phyloP scores from a whole-genome alignment of 2,113 vertebrate species.

The Zosterops japonicus region DNA sequence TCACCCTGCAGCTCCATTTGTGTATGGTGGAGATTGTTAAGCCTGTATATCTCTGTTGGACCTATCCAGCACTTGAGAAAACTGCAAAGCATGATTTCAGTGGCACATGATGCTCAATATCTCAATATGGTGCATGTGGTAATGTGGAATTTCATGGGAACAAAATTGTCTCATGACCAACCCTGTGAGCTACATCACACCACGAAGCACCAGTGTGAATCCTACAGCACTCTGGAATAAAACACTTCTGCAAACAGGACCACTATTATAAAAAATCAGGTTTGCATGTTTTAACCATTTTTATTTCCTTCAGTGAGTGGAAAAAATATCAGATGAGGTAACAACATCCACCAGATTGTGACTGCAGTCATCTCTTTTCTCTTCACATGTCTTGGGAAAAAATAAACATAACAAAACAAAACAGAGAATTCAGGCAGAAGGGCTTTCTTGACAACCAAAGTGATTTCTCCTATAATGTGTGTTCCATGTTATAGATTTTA shows the following conservation, averaged over 20 bases:
- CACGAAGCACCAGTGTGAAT: neutral
- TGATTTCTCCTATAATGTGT: neutral
- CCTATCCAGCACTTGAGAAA: neutral
- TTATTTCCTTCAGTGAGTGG: neutral
- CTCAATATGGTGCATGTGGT: neutral
- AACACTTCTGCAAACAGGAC: neutral
- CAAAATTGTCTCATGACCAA: neutral
- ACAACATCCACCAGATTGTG: neutral
- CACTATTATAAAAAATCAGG: neutral
- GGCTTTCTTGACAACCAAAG: neutral
- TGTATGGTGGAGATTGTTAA: neutral
- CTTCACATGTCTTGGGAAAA: neutral
- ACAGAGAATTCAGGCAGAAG: neutral
- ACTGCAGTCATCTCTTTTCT: neutral
- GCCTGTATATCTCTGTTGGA: neutral
- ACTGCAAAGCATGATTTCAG: neutral
- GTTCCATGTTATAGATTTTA: neutral
- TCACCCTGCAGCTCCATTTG: neutral
- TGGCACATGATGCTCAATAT: neutral
- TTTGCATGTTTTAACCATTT: neutral
- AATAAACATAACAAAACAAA: neutral
- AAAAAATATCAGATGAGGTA: neutral
- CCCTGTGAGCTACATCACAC: neutral
- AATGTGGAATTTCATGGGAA: neutral
- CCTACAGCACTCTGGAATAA: neutral